Conservation (phyloP, 2,888 invertebrate genomes). For the Ophion obscuratus region DNA sequence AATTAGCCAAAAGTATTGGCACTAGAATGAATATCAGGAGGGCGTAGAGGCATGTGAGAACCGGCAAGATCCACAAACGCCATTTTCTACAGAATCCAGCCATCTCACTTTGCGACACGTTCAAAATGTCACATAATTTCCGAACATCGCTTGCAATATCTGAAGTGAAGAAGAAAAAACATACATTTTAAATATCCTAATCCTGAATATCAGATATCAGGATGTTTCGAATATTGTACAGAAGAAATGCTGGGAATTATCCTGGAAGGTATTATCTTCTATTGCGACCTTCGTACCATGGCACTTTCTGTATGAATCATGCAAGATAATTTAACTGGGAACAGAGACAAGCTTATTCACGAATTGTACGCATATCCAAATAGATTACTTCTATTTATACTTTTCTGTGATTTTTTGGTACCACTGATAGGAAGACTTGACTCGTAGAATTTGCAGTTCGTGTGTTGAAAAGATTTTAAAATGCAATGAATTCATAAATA, state of each 20-base stretch:
- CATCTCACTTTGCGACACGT: slow-evolving; percentile 73
- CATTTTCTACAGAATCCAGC: slow-evolving; percentile 85
- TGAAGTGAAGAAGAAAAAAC: slow-evolving; percentile 28
- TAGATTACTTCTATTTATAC: too few species aligned
- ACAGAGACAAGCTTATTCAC: neutral
- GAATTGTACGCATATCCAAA: too few species aligned
- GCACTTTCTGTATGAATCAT: neutral
- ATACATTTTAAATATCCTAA: slow-evolving; percentile 4
- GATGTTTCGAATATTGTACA: too few species aligned
- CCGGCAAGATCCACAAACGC: slow-evolving; percentile 96
- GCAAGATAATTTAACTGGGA: neutral
- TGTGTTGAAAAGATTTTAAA: too few species aligned
- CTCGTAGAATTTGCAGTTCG: too few species aligned
- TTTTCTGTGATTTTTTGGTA: too few species aligned
- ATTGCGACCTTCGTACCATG: neutral
- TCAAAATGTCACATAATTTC: slow-evolving; percentile 73
- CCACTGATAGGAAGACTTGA: too few species aligned
- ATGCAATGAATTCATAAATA: too few species aligned
- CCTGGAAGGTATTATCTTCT: neutral
- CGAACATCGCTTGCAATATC: slow-evolving; percentile 34
- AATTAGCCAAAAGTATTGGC: slow-evolving; percentile 92
- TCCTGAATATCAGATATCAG: too few species aligned
- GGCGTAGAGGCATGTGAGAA: slow-evolving; percentile 92
- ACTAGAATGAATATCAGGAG: slow-evolving; percentile 93
- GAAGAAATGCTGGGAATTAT: neutral